Percentiles rank a stretch among this genome's conserved stretches.
These are phyloP conservation scores for Synchiropus splendidus DNA, from an alignment of 2,113 vertebrate genomes.

Conservation along the genomic window DNA sequence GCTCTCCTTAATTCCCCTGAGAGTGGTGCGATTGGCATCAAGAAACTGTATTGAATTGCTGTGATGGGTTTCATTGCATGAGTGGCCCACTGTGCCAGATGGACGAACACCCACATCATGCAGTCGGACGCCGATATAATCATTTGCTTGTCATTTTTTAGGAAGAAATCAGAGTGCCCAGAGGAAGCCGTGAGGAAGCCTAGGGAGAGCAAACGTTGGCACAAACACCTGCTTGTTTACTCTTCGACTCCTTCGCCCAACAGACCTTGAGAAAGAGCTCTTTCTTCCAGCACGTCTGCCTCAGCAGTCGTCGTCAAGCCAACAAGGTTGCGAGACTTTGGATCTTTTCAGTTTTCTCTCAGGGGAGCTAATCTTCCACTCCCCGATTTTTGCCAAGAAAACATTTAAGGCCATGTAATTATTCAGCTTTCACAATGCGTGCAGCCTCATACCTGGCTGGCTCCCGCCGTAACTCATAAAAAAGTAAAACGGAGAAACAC, in stretches of 20 bases:
- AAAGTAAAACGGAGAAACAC: constrained; percentile 22
- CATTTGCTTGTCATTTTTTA: too few species aligned
- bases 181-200: too few species aligned
- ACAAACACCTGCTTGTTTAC: constrained; percentile 14
- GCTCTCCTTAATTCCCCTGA: too few species aligned
- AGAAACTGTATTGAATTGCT: too few species aligned
- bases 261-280: constrained; percentile 10
- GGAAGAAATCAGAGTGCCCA: too few species aligned
- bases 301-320: constrained; percentile 20
- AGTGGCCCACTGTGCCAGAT: too few species aligned
- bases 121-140: too few species aligned
- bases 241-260: constrained; percentile 15
- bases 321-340: constrained; percentile 17
- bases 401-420: constrained; percentile 38
- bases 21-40: too few species aligned
- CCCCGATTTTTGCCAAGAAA: constrained; percentile 38
- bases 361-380: constrained; percentile 44
- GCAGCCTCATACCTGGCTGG: constrained; percentile 29
- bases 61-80: too few species aligned
- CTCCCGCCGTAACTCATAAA: constrained; percentile 9
- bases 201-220: too few species aligned
- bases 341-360: constrained; percentile 35
- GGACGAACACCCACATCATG: too few species aligned
- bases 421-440: constrained; percentile 43
- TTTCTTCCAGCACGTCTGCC: constrained; percentile 20